Evolutionary conservation across 1,140 invertebrate genomes (phyloP).

Genomic region (Meloidogyne chitwoodi): DNA sequence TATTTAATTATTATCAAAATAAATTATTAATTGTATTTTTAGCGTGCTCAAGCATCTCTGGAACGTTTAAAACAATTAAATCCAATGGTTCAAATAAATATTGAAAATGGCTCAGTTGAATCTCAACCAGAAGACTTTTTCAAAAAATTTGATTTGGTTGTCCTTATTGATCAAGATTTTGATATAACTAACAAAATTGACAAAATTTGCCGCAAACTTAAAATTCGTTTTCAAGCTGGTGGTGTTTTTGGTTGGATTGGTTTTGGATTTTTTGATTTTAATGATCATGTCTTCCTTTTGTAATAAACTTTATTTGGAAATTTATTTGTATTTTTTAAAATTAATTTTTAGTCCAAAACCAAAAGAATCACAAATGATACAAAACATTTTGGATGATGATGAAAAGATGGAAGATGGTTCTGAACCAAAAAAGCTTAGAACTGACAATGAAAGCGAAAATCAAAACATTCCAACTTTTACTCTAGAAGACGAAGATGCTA

Average conservation of each 20-base stretch:
- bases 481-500: conserved; percentile 42
- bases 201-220: conserved; percentile 72
- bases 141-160: conserved; percentile 76
- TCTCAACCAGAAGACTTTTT: conserved; percentile 71
- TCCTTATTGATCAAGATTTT: conserved; percentile 72
- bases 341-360: conserved; percentile 42
- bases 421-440: conserved; percentile 11
- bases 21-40: conserved; percentile 44
- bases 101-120: conserved; percentile 68
- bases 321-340: neutral
- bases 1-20: conserved; percentile 71
- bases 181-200: conserved; percentile 74
- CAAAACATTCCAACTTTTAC: conserved; percentile 16
- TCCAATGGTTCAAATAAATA: conserved; percentile 80
- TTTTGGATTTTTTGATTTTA: conserved; percentile 82
- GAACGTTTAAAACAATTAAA: conserved; percentile 76
- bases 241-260: conserved; percentile 91
- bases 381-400: conserved; percentile 29
- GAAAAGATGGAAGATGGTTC: neutral
- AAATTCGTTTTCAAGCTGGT: conserved; percentile 71
- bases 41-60: conserved; percentile 79
- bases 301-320: conserved; percentile 63
- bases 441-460: neutral
- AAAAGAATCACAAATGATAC: conserved; percentile 14
- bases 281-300: conserved; percentile 79